Evolutionary conservation across 2,113 vertebrate species (phyloP).

Genomic region (Lichenostomus cassidix): DNA sequence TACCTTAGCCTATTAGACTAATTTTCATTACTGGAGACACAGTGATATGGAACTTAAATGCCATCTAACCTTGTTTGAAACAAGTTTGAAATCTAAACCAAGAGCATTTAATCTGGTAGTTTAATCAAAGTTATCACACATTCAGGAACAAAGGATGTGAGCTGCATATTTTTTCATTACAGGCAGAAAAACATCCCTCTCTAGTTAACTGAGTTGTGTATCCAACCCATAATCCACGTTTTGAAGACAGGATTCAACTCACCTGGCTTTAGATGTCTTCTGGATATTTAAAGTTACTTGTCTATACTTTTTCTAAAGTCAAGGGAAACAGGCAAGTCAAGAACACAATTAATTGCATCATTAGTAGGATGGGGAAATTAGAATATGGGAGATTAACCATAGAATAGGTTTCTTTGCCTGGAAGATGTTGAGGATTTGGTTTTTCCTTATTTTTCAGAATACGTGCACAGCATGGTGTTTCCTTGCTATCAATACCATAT

Average conservation of each 20-base stretch:
- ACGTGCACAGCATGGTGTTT: neutral
- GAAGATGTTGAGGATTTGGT: neutral
- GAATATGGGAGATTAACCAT: neutral
- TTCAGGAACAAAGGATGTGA: constrained; percentile 5
- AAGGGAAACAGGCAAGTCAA: neutral
- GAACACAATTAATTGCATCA: neutral
- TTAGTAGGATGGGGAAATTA: neutral
- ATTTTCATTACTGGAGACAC: constrained; percentile 52
- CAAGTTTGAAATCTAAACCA: constrained; percentile 38
- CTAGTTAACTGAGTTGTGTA: neutral
- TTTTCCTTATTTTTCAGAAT: neutral
- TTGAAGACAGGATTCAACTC: neutral
- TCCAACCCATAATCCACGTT: neutral
- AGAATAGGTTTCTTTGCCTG: neutral
- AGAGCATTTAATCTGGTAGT: constrained; percentile 25
- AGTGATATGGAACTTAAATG: constrained; percentile 33
- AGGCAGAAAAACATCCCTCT: neutral
- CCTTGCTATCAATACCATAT: neutral
- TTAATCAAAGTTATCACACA: constrained; percentile 37
- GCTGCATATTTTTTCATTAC: neutral
- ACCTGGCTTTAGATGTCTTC: neutral
- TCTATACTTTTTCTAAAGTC: neutral
- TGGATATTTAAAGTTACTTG: neutral
- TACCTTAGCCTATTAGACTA: constrained; percentile 41
- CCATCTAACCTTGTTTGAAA: constrained; percentile 22